Conservation (phyloP, 2,113 vertebrate genomes). For the Columba livia region DNA sequence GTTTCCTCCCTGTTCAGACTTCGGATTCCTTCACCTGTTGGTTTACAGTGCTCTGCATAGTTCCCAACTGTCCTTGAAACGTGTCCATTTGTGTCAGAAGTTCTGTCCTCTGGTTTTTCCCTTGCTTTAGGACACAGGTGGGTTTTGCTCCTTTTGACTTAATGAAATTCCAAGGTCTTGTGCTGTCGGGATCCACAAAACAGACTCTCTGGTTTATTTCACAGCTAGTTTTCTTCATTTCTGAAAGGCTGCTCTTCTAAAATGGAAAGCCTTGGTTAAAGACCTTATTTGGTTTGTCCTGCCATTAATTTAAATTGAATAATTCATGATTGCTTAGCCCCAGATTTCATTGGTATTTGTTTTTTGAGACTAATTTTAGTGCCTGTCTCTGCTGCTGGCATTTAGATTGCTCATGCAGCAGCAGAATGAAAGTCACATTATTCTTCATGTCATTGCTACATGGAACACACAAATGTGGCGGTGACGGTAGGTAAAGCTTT, state of each 20-base stretch:
- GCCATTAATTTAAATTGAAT: constrained; percentile 8
- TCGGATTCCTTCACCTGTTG: neutral
- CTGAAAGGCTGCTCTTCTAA: neutral
- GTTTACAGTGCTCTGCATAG: neutral
- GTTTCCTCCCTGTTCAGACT: neutral
- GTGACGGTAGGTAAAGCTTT: neutral
- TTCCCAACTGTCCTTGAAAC: neutral
- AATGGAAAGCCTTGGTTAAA: neutral
- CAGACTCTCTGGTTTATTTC: neutral
- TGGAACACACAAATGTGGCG: neutral
- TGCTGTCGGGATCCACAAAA: rapidly evolving
- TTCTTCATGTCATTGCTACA: neutral
- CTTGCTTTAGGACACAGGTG: neutral
- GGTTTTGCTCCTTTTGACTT: neutral
- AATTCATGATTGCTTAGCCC: neutral
- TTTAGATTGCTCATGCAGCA: neutral
- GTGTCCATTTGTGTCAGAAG: neutral
- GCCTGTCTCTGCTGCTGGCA: neutral
- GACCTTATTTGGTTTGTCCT: neutral
- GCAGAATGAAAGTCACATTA: neutral
- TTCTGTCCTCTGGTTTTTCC: neutral
- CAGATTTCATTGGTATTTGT: neutral
- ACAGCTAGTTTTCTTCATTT: neutral
- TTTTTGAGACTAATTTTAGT: neutral
- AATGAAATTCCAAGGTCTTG: neutral